Percentiles rank a stretch among this genome's conserved stretches.
Evolutionary conservation across 2,888 invertebrate species (phyloP).

Genomic region (Neoitamus cyanurus): DNA sequence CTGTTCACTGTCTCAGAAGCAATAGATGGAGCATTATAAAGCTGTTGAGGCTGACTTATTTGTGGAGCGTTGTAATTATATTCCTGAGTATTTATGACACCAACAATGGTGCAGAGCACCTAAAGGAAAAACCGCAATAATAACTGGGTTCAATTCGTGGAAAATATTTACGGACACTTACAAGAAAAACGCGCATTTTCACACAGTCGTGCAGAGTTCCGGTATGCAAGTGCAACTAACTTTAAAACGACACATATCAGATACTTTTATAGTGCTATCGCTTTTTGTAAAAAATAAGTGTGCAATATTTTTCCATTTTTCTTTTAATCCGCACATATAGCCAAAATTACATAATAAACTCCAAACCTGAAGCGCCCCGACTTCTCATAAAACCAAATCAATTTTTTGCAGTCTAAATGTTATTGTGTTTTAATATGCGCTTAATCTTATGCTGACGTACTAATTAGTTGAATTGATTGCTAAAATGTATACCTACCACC

Average conservation of each 20-base stretch:
- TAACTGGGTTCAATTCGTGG: neutral
- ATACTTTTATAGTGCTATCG: slow-evolving; percentile 18
- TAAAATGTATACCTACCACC: neutral
- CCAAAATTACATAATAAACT: neutral
- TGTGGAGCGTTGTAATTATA: neutral
- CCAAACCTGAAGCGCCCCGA: neutral
- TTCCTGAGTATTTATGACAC: neutral
- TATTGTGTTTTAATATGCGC: neutral
- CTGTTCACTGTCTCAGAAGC: neutral
- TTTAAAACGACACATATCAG: neutral
- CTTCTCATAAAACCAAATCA: neutral
- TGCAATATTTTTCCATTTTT: neutral
- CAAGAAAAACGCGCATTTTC: slow-evolving; percentile 10
- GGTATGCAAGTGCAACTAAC: neutral
- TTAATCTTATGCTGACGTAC: neutral
- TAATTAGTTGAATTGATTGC: neutral
- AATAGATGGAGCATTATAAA: neutral
- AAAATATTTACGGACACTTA: neutral
- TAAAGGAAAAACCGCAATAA: neutral
- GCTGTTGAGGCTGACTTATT: neutral
- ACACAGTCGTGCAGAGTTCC: neutral
- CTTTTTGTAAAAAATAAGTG: neutral
- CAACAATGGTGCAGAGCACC: neutral
- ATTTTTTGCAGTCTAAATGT: neutral
- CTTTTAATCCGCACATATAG: neutral